Base-by-base conservation (phyloP, 2,888 invertebrate genomes). In the Lycophotia porphyrea region DNA sequence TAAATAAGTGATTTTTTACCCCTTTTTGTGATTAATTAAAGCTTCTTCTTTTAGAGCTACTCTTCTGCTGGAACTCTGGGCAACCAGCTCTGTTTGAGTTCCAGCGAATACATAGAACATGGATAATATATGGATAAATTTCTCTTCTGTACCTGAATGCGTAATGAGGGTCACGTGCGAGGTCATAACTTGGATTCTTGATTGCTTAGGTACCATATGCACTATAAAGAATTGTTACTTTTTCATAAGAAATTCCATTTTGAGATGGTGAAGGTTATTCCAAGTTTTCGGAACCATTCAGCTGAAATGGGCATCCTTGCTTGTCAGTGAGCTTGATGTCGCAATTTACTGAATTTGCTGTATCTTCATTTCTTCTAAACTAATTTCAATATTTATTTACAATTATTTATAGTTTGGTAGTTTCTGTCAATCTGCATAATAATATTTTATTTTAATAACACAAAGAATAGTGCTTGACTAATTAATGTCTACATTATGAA, bases 111-210 rank as follows among this genome's bases (percentile, higher is more conserved):
- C 15, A 64, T 80, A 58, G 39, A 49, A 49, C 9, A 42, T n/a
- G 47, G 58, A 80, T 47, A 47, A 58, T 27, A n/a, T 8, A 31
- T 13, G 36, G 64, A 47, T 75, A 31, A 66, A 63, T 75, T 63
- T 75, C 76, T 66, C 47, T 75, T 81, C 81, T 81, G 67, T 76
- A 42, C 68, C 76, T 76, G 81, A 81, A 42, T 68, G 34, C 74
- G 27, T 78, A 80, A 60, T 78, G 80, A 73, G 77, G 74, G 60
- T 78, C 80, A 58, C 58, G 58, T 2, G 34, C 58, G 49, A 42
- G 65, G 65, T 78, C 11, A 49, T 49, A 42, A 49, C 27, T 42
- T 80, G 77, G 74, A 78, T 80, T 73, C 49, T 42, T 49, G 27
- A 65, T 2, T 2, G 49, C 1, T 39, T 63, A n/a, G 74, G 77